phyloP scores from a whole-genome alignment of 2,797 vertebrate species.

The Alosa sapidissima region DNA sequence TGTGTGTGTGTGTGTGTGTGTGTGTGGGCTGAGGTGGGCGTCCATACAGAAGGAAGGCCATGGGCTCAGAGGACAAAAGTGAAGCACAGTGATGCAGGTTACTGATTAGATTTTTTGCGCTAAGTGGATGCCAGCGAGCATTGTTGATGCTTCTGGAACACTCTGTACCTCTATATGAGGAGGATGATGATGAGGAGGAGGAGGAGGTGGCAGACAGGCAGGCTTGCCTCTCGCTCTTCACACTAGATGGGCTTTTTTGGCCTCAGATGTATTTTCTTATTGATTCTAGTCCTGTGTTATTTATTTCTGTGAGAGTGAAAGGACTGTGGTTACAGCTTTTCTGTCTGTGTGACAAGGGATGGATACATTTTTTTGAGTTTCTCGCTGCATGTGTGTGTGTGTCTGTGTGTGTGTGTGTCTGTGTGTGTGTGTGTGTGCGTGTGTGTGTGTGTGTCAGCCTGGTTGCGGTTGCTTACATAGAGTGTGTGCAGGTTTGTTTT shows the following conservation, averaged over 20 bases:
- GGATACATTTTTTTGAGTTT: background rate
- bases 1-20: background rate
- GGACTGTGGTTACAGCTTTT: background rate
- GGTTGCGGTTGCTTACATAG: background rate
- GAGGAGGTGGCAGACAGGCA: background rate
- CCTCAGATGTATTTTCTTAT: background rate
- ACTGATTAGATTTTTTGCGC: background rate
- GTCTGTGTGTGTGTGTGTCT: background rate
- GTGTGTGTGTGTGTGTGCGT: background rate
- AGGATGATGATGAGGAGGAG: background rate
- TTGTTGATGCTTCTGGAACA: constrained; percentile 3
- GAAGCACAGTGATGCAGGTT: background rate
- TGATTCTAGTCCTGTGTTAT: background rate
- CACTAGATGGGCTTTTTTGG: background rate
- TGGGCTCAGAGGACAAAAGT: background rate
- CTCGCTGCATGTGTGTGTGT: background rate
- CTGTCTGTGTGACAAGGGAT: background rate
- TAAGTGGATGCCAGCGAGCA: background rate
- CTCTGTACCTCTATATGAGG: background rate
- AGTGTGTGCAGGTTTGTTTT: background rate
- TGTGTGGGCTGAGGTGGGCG: background rate
- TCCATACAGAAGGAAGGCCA: background rate
- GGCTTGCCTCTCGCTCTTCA: background rate
- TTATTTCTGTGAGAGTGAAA: background rate
- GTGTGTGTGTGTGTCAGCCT: background rate